phyloP scores from a whole-genome alignment of 2,797 vertebrate species.

The Macropus fuliginosus region DNA sequence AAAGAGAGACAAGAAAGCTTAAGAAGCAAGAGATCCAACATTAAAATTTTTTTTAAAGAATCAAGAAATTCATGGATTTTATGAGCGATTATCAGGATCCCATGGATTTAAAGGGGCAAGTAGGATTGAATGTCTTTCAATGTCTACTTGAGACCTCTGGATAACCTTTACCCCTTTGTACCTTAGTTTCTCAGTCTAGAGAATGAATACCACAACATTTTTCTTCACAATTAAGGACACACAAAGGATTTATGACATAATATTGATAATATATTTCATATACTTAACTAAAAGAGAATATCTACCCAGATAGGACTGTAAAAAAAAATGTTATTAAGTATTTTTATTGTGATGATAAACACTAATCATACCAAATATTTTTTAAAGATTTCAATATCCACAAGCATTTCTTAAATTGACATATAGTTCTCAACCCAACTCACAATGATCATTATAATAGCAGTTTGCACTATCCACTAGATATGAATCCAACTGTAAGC shows the following conservation, averaged over 20 bases:
- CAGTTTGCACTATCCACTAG: neutral
- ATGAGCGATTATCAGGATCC: neutral
- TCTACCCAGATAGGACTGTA: neutral
- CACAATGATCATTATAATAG: neutral
- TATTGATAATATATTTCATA: neutral
- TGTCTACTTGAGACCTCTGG: neutral
- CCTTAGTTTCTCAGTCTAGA: neutral
- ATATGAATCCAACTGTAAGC: neutral
- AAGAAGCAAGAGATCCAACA: neutral
- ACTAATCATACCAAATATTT: neutral
- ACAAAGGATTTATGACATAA: neutral
- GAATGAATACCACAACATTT: neutral
- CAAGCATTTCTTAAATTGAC: neutral
- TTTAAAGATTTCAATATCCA: neutral
- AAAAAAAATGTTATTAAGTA: neutral
- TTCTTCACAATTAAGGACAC: neutral
- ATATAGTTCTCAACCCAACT: neutral
- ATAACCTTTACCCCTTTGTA: neutral
- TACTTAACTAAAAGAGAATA: neutral
- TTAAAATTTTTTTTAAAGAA: neutral
- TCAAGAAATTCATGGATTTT: neutral
- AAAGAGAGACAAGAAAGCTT: neutral
- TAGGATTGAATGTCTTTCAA: neutral
- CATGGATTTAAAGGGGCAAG: neutral
- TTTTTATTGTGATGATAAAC: neutral